Evolutionary conservation across 2,113 vertebrate species (phyloP), one percentile per base, ranked within the genome.

Genomic region (Phylloscopus whistleri): DNA sequence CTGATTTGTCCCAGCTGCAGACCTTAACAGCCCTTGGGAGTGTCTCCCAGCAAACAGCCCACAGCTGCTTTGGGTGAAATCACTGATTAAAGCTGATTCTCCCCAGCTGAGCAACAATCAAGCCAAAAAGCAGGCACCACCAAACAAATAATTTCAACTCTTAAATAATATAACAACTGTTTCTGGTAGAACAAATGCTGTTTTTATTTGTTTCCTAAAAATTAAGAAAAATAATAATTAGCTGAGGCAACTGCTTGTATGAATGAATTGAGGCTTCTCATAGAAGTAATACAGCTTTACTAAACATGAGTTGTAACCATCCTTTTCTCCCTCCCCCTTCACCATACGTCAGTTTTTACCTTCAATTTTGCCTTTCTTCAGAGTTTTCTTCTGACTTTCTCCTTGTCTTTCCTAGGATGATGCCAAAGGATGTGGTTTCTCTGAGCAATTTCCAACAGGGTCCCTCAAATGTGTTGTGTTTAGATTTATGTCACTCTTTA

Each of bases 181-280:
- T 93, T 92, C 68, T 91, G 83, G 68, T 92, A 88, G 78, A 94
- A 91, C 53, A 93, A 95, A 86, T n/a, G 63, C 20, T 72, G 52
- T 2, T 80, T 96, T 96, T 95, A 97, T 95, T 95, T 75, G 44
- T 84, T 96, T 90, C 85, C 88, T 96, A 92, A 90, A 95, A 94
- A 86, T 67, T 52, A 94, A 90, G 85, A 73, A 94, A 84, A 95
- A 87, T 79, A 91, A 76, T 82, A 90, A 85, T 89, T 92, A 94
- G 74, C 78, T 74, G 83, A 90, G 75, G 87, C 28, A 7, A 87
- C 88, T 55, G 72, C 68, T 95, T 84, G 56, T 60, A 70, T 39
- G 70, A 70, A 56, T 72, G 67, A 87, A 52, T 84, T 58, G 68
- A 87, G 43, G 83, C 63, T 95, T 86, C 59, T 88, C 67, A 60